A percentile compares a stretch with the other conserved stretches of the same genome.
Evolutionary conservation across 37 sponge, comb jelly and placozoan genomes (phyloP).

Genomic region (Bolinopsis microptera): DNA sequence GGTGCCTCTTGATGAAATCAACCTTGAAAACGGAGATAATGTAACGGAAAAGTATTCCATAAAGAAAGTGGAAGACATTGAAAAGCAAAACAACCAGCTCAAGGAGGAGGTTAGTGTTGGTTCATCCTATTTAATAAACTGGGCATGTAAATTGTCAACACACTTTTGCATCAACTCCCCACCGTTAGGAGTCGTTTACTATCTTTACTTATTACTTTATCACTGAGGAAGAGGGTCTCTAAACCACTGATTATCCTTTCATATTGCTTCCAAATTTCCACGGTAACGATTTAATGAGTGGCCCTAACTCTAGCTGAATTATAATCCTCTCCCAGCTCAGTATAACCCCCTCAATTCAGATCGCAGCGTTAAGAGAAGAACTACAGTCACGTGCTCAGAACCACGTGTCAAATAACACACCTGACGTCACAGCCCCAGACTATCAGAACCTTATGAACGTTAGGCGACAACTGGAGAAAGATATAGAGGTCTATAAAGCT

Average conservation of each 20-base stretch:
- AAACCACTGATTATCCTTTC: too few species aligned
- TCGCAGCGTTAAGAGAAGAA: conserved; percentile 27
- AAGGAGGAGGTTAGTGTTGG: conserved; percentile 32
- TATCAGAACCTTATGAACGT: conserved; percentile 12
- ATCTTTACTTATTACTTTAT: too few species aligned
- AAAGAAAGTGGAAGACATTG: conserved; percentile 57
- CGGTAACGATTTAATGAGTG: not conserved
- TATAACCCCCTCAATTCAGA: not conserved
- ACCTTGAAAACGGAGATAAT: not conserved
- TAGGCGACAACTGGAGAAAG: conserved; percentile 58
- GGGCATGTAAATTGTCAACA: not conserved
- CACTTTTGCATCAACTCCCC: too few species aligned
- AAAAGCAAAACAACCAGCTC: conserved; percentile 63
- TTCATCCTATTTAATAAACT: not conserved
- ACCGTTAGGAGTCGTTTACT: too few species aligned
- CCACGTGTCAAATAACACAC: not conserved
- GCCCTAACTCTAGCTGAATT: not conserved
- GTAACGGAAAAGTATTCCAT: conserved; percentile 46
- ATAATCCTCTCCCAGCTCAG: not conserved
- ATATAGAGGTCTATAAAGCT: conserved; percentile 35
- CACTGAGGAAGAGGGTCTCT: too few species aligned
- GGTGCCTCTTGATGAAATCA: conserved; percentile 35
- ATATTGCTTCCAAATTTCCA: too few species aligned
- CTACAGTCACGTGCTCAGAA: conserved; percentile 13
- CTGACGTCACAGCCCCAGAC: conserved; percentile 23